Base-by-base conservation (phyloP, 2,888 invertebrate genomes). In the Coremacera marginata region DNA sequence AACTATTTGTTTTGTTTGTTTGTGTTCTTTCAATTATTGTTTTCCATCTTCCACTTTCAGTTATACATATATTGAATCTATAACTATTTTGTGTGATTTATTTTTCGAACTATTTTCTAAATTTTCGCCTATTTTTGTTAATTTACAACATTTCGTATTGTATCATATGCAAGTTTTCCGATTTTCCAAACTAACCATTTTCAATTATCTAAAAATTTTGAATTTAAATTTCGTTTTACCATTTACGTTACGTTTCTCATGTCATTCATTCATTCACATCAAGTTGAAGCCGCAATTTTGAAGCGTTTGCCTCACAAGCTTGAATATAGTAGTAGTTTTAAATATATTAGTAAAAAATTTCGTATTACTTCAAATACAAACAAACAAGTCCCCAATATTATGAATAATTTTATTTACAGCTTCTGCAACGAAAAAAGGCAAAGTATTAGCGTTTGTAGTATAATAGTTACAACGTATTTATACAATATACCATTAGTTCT, bases 101-200 rank as follows among this genome's bases (percentile, higher is more conserved):
- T 71, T 76, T n/a, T 76, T 76, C 70, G 76, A 76, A 65, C 70
- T 76, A 63, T 73, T 73, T 77, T 63, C 73, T 52, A 79, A 73
- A 62, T 73, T 74, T 71, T 44, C 67, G 31, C 55, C 68, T 75
- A 25, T 65, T 68, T 75, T 44, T 31, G 55, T 77, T 49, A 63
- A n/a, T 34, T 71, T 76, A 27, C 44, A 19, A 22, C 57, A 19
- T 75, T 77, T 22, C 57, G 34, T 11, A 74, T 78, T 57, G 11
- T 75, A 25, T 62, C 31, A 16, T 73, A 63, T 51, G 34, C 37
- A 60, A 57, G 34, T 63, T 71, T 71, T 68, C 11, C 34, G n/a
- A 67, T 37, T 70, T 75, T 77, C 70, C 70, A 8, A 70, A 70
- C 70, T 77, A 74, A 77, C 63, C 22, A 34, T 70, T 70, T 63